Evolutionary conservation across 2,888 invertebrate species (phyloP), one percentile per base, ranked within the genome.

Genomic region (Meganola albula): DNA sequence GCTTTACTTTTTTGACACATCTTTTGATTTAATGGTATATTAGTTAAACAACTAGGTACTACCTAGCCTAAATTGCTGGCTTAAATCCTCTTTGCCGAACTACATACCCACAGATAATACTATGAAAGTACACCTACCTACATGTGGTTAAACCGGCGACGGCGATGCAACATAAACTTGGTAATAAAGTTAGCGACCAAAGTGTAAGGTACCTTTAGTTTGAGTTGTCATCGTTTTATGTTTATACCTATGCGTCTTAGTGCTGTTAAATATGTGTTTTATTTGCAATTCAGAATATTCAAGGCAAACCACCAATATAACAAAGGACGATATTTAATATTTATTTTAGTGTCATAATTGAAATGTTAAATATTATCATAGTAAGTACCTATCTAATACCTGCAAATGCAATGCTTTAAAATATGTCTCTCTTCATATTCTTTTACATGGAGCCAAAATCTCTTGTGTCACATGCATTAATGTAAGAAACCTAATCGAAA

Each of bases 381-480:
- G n/a, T n/a, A n/a, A n/a, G n/a, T n/a, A n/a, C n/a, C n/a, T n/a
- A n/a, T n/a, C n/a, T n/a, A n/a, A n/a, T n/a, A n/a, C n/a, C n/a
- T n/a, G n/a, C n/a, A n/a, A n/a, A n/a, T n/a, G n/a, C n/a, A n/a
- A n/a, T n/a, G n/a, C n/a, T n/a, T n/a, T n/a, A n/a, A n/a, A n/a
- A n/a, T n/a, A n/a, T n/a, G n/a, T n/a, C n/a, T n/a, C n/a, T n/a
- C n/a, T n/a, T n/a, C n/a, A 58, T 56, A 51, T 53, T 58, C 54
- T 63, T 16, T 16, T 72, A 72, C 72, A 68, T 58, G 46, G 36
- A 27, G 41, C 43, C 37, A 34, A 58, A 47, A 64, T 75, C 76
- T 77, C 64, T 65, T 71, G 75, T 77, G 68, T 71, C 65, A 74
- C 66, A 67, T 70, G 70, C 76, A 74, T 67, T 74, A 69, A 63